Base-by-base conservation (phyloP, 53 echinoderm and acorn worm genomes). In the Henricia sp. region DNA sequence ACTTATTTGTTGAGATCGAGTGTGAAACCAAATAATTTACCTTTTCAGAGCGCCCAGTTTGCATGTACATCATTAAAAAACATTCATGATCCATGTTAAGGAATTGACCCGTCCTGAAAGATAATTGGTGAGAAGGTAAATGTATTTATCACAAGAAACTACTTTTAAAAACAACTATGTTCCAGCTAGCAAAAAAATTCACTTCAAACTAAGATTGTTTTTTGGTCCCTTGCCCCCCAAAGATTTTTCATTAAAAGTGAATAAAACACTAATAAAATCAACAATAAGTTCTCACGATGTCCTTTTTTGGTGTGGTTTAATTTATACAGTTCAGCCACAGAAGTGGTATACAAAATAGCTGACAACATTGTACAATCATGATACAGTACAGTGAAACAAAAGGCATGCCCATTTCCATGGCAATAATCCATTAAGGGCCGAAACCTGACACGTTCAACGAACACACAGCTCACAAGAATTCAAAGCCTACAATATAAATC, bases 261-360 rank as follows among this genome's bases (percentile, higher is more conserved):
- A n/a, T n/a, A n/a, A n/a, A n/a, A n/a, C n/a, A n/a, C n/a, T n/a
- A n/a, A n/a, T n/a, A n/a, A 48, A 48, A 48, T 48, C 48, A 48
- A 10, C 9, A 48, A 9, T 10, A 48, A 48, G 9, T 10, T 9
- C 14, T 48, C 48, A 48, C 9, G 48, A 3, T 46, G 26, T 43
- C 27, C 13, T 12, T 78, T 80, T 80, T 77, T 64, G 46, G 33
- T 20, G 30, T 44, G 80, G 80, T 80, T 80, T 80, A 80, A 64
- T 74, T 85, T 85, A 48, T 54, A 85, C 62, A 60, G 62, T 84
- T 85, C 85, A 85, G 85, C 85, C 85, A 85, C 85, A 85, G 60
- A 43, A 63, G 85, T 85, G 85, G 74, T 60, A 50, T 85, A 85
- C 85, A 85, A 85, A 85, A 85, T 85, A 85, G 30, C 60, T 44